Conservation (phyloP, 2,797 vertebrate species). For the Hylomyscus alleni region DNA sequence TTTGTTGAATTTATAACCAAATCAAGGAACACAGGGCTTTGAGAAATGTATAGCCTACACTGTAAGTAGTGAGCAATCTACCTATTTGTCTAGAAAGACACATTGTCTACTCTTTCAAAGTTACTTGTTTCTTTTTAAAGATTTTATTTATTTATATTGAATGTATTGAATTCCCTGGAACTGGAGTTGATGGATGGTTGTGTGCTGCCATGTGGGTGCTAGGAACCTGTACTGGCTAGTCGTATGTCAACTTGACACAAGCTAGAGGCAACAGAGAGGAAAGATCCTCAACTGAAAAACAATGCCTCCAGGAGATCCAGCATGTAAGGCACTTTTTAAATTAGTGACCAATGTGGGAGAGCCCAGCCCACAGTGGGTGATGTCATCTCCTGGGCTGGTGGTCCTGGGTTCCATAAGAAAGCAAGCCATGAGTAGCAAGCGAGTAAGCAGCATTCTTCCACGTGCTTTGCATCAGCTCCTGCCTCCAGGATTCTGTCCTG, state of each 20-base stretch:
- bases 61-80: conserved; percentile 18
- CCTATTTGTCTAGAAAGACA: conserved; percentile 52
- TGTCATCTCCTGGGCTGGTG: not conserved
- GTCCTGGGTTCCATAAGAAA: not conserved
- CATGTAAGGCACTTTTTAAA: not conserved
- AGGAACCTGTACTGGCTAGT: not conserved
- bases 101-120: not conserved
- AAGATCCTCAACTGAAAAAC: not conserved
- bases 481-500: not conserved
- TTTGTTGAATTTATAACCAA: not conserved
- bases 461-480: not conserved
- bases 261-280: not conserved
- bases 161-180: not conserved
- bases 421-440: not conserved
- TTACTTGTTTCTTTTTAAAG: not conserved
- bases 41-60: not conserved
- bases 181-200: not conserved
- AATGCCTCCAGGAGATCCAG: not conserved
- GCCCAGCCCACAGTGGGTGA: not conserved
- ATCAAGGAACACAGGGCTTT: not conserved
- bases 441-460: not conserved
- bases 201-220: not conserved
- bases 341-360: not conserved
- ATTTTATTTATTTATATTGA: not conserved
- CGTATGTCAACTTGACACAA: not conserved